phyloP scores from a whole-genome alignment of 2,888 invertebrate species.

The Steinernema carpocapsae region DNA sequence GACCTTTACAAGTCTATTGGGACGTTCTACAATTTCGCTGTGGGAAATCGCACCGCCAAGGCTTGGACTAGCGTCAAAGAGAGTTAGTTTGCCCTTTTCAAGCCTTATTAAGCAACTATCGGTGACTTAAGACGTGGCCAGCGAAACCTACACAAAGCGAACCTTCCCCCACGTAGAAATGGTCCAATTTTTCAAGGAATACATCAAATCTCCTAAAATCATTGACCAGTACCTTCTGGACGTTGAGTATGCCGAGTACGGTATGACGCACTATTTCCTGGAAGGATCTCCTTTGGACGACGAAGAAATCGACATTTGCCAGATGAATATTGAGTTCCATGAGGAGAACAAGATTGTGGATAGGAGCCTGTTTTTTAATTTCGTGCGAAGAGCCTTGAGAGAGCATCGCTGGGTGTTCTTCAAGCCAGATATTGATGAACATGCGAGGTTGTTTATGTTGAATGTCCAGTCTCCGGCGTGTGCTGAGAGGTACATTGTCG shows the following conservation, averaged over 20 bases:
- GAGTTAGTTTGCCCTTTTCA: not conserved
- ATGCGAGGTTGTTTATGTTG: conserved; percentile 8
- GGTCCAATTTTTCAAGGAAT: not conserved
- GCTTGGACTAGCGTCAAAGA: not conserved
- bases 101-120: not conserved
- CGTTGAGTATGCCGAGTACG: not conserved
- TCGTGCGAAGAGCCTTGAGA: not conserved
- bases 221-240: conserved; percentile 4
- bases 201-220: not conserved
- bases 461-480: not conserved
- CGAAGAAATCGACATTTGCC: conserved; percentile 23
- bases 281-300: conserved; percentile 18
- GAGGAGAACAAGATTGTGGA: not conserved
- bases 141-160: not conserved
- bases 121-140: not conserved
- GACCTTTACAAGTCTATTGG: not conserved
- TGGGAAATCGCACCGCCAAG: not conserved
- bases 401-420: conserved; percentile 23
- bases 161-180: not conserved
- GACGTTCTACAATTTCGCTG: conserved; percentile 19
- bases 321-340: conserved; percentile 9
- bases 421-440: not conserved
- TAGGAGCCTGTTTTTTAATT: not conserved
- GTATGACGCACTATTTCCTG: not conserved
- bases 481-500: conserved; percentile 23